These are phyloP conservation scores for Lasioglossum malachurum DNA, from an alignment of 2,888 invertebrate genomes.

Conservation along the genomic window DNA sequence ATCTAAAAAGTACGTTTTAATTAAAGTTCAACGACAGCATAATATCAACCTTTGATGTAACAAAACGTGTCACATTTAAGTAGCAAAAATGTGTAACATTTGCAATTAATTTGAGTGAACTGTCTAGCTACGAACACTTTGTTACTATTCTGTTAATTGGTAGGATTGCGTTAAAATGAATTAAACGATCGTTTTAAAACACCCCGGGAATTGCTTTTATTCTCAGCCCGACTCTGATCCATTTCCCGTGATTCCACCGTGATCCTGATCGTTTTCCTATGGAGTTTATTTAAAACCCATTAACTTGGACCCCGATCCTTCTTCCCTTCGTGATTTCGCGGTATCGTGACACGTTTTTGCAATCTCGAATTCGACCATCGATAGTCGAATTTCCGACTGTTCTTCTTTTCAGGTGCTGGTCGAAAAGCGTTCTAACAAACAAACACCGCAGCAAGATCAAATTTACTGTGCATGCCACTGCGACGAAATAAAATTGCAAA, in stretches of 20 bases:
- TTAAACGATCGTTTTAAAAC: constrained; percentile 1
- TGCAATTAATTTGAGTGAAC: not conserved
- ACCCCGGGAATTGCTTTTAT: not conserved
- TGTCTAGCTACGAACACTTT: not conserved
- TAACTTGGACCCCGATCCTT: not conserved
- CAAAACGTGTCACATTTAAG: constrained; percentile 6
- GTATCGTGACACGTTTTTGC: not conserved
- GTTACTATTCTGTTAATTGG: not conserved
- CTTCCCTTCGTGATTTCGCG: not conserved
- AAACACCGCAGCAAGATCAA: not conserved
- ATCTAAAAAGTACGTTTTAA: not conserved
- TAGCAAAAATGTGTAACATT: not conserved
- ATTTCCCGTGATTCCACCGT: not conserved
- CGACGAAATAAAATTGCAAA: not conserved
- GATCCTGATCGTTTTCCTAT: constrained; percentile 27
- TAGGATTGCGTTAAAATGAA: not conserved
- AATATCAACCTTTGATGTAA: not conserved
- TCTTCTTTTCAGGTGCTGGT: not conserved
- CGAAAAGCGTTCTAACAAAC: not conserved
- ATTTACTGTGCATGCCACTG: not conserved
- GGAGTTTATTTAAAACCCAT: constrained; percentile 18
- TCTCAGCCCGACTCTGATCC: not conserved
- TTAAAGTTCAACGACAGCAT: not conserved
- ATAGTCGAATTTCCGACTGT: not conserved
- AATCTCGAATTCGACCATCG: not conserved